These are phyloP conservation scores for Gryllus bimaculatus DNA, from an alignment of 1,140 invertebrate species.

Conservation along the genomic window DNA sequence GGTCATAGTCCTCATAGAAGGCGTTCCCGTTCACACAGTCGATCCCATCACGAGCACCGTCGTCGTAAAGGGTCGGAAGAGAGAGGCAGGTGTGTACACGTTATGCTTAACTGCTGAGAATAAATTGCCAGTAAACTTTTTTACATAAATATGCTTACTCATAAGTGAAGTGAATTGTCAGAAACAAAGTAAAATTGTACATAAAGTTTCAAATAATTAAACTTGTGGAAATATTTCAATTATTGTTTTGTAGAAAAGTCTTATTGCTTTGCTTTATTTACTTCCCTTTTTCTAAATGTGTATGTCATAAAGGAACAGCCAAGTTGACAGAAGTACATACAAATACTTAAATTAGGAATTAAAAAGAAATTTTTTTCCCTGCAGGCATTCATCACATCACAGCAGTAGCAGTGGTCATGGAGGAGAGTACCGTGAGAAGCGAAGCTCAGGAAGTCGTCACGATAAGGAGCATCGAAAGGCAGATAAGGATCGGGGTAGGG, in stretches of 20 bases:
- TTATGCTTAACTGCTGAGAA: background rate
- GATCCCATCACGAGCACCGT: background rate
- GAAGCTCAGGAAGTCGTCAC: background rate
- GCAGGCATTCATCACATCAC: background rate
- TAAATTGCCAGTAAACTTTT: too few species aligned
- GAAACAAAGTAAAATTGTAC: background rate
- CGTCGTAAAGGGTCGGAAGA: background rate
- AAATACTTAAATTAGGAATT: background rate
- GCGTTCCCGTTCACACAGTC: background rate
- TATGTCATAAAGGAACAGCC: too few species aligned
- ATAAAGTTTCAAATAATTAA: background rate
- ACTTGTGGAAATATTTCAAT: too few species aligned
- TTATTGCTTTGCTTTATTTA: too few species aligned
- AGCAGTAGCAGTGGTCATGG: background rate
- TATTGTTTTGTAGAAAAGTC: too few species aligned
- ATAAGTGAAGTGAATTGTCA: background rate
- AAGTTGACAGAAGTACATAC: too few species aligned
- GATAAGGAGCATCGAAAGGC: background rate
- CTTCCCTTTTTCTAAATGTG: too few species aligned
- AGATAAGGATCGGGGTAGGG: background rate
- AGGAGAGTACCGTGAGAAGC: background rate
- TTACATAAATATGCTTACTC: background rate
- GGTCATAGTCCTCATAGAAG: background rate
- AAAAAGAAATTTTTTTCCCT: background rate
- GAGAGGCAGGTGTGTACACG: background rate